These are phyloP conservation scores for Ceriagrion tenellum DNA, from an alignment of 2,888 invertebrate genomes.

Conservation along the genomic window DNA sequence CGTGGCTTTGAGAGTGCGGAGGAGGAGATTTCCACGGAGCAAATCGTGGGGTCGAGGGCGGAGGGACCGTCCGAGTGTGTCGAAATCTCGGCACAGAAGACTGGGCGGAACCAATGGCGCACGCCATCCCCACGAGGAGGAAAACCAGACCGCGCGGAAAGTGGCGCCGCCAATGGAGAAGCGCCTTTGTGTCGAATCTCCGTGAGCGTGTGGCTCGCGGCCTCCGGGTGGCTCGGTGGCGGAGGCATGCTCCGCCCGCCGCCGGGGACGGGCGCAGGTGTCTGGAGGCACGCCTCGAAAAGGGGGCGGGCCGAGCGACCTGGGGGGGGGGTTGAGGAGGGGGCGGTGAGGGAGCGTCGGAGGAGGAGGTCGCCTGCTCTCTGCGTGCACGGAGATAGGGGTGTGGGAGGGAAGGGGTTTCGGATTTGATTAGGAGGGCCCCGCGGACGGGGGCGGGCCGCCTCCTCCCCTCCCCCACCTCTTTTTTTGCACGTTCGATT, in stretches of 20 bases:
- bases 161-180: constrained; percentile 52
- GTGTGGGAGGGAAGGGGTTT: neutral
- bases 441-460: neutral
- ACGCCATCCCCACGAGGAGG: constrained; percentile 12
- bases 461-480: neutral
- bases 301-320: neutral
- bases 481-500: neutral
- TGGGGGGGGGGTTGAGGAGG: neutral
- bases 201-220: constrained; percentile 13
- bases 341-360: neutral
- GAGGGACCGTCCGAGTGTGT: neutral
- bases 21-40: constrained; percentile 7
- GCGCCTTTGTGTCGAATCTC: constrained; percentile 51
- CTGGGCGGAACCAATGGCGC: constrained; percentile 24
- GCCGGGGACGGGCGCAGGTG: constrained; percentile 20
- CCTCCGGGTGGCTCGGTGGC: constrained; percentile 4
- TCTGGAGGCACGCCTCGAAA: constrained; percentile 12
- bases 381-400: neutral
- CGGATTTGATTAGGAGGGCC: neutral
- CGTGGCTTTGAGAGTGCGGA: neutral
- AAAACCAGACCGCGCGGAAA: constrained; percentile 32
- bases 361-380: neutral
- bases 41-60: neutral
- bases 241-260: constrained; percentile 21
- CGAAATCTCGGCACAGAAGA: constrained; percentile 34